phyloP scores from a whole-genome alignment of 2,888 invertebrate genomes.

The Dastarcus helophoroides region DNA sequence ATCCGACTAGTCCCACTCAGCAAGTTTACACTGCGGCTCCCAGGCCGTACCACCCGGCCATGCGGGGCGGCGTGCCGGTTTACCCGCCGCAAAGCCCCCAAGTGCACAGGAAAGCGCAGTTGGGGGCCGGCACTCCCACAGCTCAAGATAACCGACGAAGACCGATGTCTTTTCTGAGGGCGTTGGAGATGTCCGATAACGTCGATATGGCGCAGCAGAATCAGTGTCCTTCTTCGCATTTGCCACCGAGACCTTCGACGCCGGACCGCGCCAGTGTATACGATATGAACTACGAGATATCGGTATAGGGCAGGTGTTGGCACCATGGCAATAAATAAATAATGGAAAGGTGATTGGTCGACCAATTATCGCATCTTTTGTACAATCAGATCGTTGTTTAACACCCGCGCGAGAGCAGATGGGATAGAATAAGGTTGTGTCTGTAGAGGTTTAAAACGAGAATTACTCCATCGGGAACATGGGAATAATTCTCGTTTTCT shows the following conservation, averaged over 20 bases:
- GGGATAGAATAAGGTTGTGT: too few species aligned
- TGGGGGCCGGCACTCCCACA: slow-evolving; percentile 25
- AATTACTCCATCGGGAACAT: background rate
- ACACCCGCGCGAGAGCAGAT: too few species aligned
- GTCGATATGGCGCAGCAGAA: slow-evolving; percentile 58
- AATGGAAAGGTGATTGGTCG: too few species aligned
- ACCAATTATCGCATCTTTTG: too few species aligned
- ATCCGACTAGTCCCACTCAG: slow-evolving; percentile 61
- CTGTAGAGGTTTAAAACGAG: background rate
- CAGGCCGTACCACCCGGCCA: slow-evolving; percentile 48
- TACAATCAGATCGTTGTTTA: too few species aligned
- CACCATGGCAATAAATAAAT: too few species aligned
- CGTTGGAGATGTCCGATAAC: slow-evolving; percentile 80
- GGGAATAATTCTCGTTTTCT: too few species aligned
- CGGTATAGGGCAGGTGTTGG: slow-evolving; percentile 61
- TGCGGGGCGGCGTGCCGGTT: slow-evolving; percentile 56
- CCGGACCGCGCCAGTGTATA: slow-evolving; percentile 83
- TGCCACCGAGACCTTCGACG: slow-evolving; percentile 40
- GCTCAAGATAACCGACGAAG: slow-evolving; percentile 44
- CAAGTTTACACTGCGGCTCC: slow-evolving; percentile 31
- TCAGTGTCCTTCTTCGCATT: slow-evolving; percentile 33
- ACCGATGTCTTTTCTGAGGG: slow-evolving; percentile 82
- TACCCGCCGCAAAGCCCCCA: slow-evolving; percentile 48
- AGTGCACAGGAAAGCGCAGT: slow-evolving; percentile 34
- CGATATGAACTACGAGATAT: slow-evolving; percentile 92